Percentiles rank a stretch among this genome's conserved stretches.
These are phyloP conservation scores for Harpegnathos saltator DNA, from an alignment of 1,140 invertebrate genomes.

Conservation along the genomic window DNA sequence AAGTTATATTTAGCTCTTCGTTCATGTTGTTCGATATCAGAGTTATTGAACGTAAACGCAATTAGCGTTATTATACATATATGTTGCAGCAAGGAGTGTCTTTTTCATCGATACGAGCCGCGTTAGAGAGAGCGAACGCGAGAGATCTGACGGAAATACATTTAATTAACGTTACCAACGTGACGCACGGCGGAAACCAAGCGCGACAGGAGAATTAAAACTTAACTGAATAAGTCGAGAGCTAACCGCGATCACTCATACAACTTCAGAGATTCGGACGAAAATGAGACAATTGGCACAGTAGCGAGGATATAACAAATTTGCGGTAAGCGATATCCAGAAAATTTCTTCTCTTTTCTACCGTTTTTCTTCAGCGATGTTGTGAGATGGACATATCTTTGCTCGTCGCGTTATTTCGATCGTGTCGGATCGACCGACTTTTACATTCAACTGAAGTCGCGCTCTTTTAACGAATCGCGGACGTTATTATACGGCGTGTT, in stretches of 20 bases:
- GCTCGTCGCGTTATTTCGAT: too few species aligned
- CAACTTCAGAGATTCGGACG: not conserved
- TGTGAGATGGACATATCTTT: too few species aligned
- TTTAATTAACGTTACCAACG: slow-evolving; percentile 31
- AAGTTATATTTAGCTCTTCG: slow-evolving; percentile 1
- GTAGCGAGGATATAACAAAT: slow-evolving; percentile 3
- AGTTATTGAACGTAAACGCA: not conserved
- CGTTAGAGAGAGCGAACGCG: not conserved
- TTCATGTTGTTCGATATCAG: not conserved
- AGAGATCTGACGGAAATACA: not conserved
- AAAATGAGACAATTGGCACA: not conserved
- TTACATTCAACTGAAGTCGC: too few species aligned
- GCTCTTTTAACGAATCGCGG: too few species aligned
- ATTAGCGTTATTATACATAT: slow-evolving; percentile 33
- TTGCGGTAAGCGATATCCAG: slow-evolving; percentile 14
- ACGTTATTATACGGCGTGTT: too few species aligned
- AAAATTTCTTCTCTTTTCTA: too few species aligned
- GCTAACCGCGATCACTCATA: not conserved
- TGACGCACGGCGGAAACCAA: not conserved
- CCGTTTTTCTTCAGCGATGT: too few species aligned
- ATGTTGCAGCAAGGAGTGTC: slow-evolving; percentile 10
- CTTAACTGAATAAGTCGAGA: not conserved
- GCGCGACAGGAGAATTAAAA: not conserved
- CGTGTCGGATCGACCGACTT: too few species aligned
- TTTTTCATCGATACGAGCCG: slow-evolving; percentile 9